Base-by-base conservation (phyloP, 2,888 invertebrate genomes). In the Sepioteuthis lessoniana region DNA sequence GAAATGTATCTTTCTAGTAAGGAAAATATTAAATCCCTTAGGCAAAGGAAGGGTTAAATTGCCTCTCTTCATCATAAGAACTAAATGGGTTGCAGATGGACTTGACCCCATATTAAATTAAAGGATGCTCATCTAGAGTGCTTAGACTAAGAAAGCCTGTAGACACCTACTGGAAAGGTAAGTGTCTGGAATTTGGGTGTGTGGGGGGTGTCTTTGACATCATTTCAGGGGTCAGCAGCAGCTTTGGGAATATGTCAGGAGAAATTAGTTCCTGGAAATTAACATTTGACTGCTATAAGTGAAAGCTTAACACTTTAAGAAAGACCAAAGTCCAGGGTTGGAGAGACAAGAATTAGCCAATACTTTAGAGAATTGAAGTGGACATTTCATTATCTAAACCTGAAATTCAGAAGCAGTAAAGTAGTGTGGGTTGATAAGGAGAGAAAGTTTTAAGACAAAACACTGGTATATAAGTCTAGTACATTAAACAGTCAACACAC, bases 261-360 rank as follows among this genome's bases (percentile, higher is more conserved):
- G n/a, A 76, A n/a, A n/a, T 76, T 76, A 76, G 76, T 76, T 35
- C n/a, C 35, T 76, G 76, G n/a, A 76, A n/a, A 76, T 76, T 76
- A 76, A 76, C 76, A 76, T 76, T 35, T 76, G 76, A 76, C 76
- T 76, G 76, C n/a, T n/a, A n/a, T 76, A n/a, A 76, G 76, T 76
- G 76, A 35, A n/a, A 35, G 10, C 76, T 76, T n/a, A 76, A 76
- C 76, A 76, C 76, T n/a, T 76, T 35, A 35, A 76, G 76, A n/a
- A 76, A 13, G n/a, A n/a, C n/a, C 35, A 76, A n/a, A 35, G 76
- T 16, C 76, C n/a, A 16, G 16, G 35, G n/a, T n/a, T 0, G 76
- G 76, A 35, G 19, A 76, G n/a, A n/a, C 13, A 4, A 35, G n/a
- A 35, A 76, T 76, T 76, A 76, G 19, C n/a, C 76, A 76, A 76